Base-by-base conservation (phyloP, 2,797 vertebrate genomes). In the Anguilla obscura region DNA sequence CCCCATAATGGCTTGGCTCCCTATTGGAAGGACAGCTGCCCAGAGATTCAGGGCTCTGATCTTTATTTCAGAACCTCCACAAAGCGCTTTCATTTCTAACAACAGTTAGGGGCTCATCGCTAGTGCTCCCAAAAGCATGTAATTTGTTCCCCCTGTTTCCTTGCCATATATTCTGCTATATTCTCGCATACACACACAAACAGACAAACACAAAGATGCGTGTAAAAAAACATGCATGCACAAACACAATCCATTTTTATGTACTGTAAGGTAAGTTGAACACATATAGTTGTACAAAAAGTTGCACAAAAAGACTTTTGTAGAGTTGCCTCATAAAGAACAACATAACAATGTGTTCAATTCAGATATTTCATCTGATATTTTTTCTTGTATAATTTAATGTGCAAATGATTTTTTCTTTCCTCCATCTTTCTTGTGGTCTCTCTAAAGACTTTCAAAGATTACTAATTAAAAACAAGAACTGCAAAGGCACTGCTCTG, bases 11-110 rank as follows among this genome's bases (percentile, higher is more conserved):
- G 30, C 27, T 36, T 92, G 92, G 92, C 89, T 91, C 87, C 58
- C 87, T 93, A 91, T 90, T 89, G 86, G 86, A 91, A 85, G 89
- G 93, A 89, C 93, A 93, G 93, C 91, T 94, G 93, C 92, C 93
- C 87, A 0, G 48, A 88, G 88, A 91, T 91, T 91, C 90, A 92
- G 91, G 92, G 90, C 91, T 89, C 89, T 93, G 86, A 93, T 94
- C 91, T 94, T 92, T 93, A 93, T 93, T 94, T 93, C 89, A 89
- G 87, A 88, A 89, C 85, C 90, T 91, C 88, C 60, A 90, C 60
- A 88, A 93, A 89, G 86, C 86, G 88, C 91, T 94, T 93, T 89
- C 89, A 93, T 92, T 92, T 93, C 88, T 91, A 90, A 93, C 92
- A 87, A 91, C 76, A 80, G 3, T 24, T 6, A 69, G 24, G 63